A percentile compares a stretch with the other conserved stretches of the same genome.
phyloP scores from a whole-genome alignment of 2,113 vertebrate species.

The Dasyornis broadbenti region DNA sequence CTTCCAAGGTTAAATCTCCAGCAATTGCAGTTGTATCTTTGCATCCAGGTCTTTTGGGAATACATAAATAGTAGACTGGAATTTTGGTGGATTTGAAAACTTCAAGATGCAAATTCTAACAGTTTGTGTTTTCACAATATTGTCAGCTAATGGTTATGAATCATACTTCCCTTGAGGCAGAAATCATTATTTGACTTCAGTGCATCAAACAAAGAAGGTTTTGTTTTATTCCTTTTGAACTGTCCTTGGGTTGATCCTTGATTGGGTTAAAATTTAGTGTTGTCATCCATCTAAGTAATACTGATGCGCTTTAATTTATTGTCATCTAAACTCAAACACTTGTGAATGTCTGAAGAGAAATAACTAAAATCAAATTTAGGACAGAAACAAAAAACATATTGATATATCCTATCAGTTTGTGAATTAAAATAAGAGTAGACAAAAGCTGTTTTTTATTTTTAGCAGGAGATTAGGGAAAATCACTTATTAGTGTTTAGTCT shows the following conservation, averaged over 20 bases:
- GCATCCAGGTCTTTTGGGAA: not conserved
- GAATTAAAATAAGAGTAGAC: not conserved
- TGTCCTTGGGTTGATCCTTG: constrained; percentile 8
- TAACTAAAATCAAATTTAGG: not conserved
- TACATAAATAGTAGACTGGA: not conserved
- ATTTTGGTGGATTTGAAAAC: not conserved
- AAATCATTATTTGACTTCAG: not conserved
- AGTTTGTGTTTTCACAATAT: not conserved
- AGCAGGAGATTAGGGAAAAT: not conserved
- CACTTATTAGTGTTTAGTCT: not conserved
- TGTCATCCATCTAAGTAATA: constrained; percentile 10
- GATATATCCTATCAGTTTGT: not conserved
- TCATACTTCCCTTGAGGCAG: not conserved
- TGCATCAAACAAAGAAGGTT: not conserved
- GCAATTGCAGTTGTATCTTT: not conserved
- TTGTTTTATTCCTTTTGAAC: constrained; percentile 13
- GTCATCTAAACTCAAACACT: not conserved
- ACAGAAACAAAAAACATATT: not conserved
- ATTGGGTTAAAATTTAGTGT: constrained; percentile 17
- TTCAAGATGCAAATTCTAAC: not conserved
- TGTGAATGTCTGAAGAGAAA: not conserved
- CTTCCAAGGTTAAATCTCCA: not conserved
- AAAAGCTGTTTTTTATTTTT: not conserved
- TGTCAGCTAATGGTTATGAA: not conserved
- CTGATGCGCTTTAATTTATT: constrained; percentile 1